Percentiles rank a stretch among this genome's conserved stretches.
Conservation (phyloP, 2,113 vertebrate genomes). For the Zosterops japonicus region DNA sequence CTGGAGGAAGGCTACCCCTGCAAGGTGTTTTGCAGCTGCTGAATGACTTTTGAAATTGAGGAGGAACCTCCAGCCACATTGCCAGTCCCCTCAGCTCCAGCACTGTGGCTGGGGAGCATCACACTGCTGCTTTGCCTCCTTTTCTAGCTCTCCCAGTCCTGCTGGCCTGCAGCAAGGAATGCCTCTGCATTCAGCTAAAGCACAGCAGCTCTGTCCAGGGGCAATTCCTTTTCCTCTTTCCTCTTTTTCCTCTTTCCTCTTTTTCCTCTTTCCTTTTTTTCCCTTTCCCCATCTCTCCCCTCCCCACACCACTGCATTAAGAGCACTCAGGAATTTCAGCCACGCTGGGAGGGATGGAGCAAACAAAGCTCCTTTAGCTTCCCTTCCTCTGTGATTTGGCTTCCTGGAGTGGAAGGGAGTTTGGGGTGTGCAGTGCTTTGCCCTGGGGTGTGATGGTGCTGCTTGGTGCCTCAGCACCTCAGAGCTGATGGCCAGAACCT, state of each 20-base stretch:
- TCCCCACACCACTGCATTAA: background rate
- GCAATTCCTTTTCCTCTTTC: background rate
- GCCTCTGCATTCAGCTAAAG: background rate
- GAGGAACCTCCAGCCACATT: background rate
- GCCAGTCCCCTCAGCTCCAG: background rate
- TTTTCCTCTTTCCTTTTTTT: too few species aligned
- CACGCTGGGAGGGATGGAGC: background rate
- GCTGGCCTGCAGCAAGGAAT: background rate
- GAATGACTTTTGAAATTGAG: conserved; percentile 1
- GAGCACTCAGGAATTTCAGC: background rate
- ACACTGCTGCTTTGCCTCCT: background rate
- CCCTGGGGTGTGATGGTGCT: background rate
- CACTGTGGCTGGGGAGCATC: background rate
- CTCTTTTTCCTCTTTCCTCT: too few species aligned
- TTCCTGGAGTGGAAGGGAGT: background rate
- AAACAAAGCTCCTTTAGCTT: background rate
- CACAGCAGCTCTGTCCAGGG: background rate
- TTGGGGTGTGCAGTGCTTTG: background rate
- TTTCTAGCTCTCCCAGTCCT: background rate
- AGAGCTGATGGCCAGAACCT: background rate
- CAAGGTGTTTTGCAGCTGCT: background rate
- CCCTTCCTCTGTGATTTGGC: background rate
- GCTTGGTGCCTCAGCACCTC: background rate
- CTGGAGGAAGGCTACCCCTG: background rate
- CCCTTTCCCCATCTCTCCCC: background rate